A percentile compares a stretch with the other conserved stretches of the same genome.
phyloP scores from a whole-genome alignment of 64 coral and sea anemone genomes.

The Catalaphyllia jardinei region DNA sequence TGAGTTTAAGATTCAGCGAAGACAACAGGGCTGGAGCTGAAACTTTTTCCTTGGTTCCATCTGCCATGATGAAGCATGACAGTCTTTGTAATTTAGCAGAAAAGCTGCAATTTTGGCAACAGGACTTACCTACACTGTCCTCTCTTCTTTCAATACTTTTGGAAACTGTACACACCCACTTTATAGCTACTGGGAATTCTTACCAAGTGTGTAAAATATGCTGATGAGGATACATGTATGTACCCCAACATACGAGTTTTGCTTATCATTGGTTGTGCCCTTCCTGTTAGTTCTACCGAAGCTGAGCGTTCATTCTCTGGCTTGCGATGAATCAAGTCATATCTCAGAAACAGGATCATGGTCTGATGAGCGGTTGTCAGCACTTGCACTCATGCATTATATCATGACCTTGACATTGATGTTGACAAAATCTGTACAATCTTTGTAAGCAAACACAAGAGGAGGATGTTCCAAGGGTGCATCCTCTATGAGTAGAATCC shows the following conservation, averaged over 20 bases:
- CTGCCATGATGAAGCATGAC: background rate
- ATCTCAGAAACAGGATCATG: background rate
- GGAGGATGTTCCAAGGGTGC: conserved; percentile 24
- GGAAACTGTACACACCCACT: background rate
- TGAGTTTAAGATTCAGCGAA: background rate
- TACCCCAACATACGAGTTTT: conserved; percentile 42
- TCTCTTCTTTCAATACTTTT: background rate
- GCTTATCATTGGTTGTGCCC: conserved; percentile 61
- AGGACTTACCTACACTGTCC: background rate
- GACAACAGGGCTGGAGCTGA: background rate
- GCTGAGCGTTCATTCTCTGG: too few species aligned
- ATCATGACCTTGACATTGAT: background rate
- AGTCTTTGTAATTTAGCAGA: too few species aligned
- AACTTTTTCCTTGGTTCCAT: background rate
- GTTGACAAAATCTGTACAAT: conserved; percentile 26
- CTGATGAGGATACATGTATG: too few species aligned
- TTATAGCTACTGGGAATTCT: background rate
- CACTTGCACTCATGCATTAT: conserved; percentile 18
- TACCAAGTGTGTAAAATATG: too few species aligned
- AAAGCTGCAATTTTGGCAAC: background rate
- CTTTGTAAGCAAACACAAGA: conserved; percentile 31
- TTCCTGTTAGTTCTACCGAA: conserved; percentile 44
- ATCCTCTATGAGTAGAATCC: background rate
- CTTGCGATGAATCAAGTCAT: conserved; percentile 47
- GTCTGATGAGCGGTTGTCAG: too few species aligned